Evolutionary conservation across 2,797 vertebrate species (phyloP).

Genomic region (Leptatherina wallacei): DNA sequence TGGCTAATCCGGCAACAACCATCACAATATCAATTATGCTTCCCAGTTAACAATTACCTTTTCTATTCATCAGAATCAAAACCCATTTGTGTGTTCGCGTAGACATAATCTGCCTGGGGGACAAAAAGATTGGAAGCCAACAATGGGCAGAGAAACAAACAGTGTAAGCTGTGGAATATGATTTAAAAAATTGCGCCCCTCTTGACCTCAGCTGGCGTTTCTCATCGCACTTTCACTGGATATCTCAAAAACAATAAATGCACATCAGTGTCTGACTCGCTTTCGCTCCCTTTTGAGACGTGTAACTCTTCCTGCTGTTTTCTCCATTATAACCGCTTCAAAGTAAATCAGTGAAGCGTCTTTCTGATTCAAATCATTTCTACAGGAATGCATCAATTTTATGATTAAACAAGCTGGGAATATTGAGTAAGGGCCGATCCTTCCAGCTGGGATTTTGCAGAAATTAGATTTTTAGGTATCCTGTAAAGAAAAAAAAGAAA

Average conservation of each 20-base stretch:
- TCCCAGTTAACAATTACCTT: slow-evolving; percentile 46
- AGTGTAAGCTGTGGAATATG: slow-evolving; percentile 44
- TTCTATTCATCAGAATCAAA: slow-evolving; percentile 44
- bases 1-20: slow-evolving; percentile 14
- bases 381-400: slow-evolving; percentile 29
- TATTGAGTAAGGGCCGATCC: slow-evolving; percentile 4
- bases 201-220: slow-evolving; percentile 32
- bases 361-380: slow-evolving; percentile 34
- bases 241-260: slow-evolving; percentile 39
- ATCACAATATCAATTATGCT: slow-evolving; percentile 32
- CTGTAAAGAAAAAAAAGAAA: background rate
- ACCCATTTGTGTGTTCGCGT: slow-evolving; percentile 25
- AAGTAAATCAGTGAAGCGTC: slow-evolving; percentile 55
- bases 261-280: slow-evolving; percentile 30
- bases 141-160: slow-evolving; percentile 35
- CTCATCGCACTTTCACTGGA: slow-evolving; percentile 18
- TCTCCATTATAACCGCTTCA: slow-evolving; percentile 37
- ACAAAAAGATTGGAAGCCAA: slow-evolving; percentile 26
- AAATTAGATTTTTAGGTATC: slow-evolving; percentile 45
- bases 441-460: slow-evolving; percentile 26
- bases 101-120: slow-evolving; percentile 7
- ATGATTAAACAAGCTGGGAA: slow-evolving; percentile 50
- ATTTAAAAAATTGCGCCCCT: slow-evolving; percentile 44
- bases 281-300: slow-evolving; percentile 15
- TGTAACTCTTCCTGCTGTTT: slow-evolving; percentile 19